Base-by-base conservation (phyloP, 2,113 vertebrate species). In the Rynchops niger region DNA sequence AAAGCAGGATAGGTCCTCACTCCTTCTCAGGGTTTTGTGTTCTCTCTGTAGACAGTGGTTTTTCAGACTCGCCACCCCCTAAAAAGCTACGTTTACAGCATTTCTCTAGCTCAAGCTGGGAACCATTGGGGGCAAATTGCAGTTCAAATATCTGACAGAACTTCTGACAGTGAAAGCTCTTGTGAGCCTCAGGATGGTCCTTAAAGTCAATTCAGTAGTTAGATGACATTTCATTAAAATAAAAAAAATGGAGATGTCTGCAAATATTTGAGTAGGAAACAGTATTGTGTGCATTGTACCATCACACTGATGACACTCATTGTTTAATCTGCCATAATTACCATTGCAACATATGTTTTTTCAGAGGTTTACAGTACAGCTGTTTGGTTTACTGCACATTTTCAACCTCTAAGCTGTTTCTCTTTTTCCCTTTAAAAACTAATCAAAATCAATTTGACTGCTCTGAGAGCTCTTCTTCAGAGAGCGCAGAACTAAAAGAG, bases 241-340 rank as follows among this genome's bases (percentile, higher is more conserved):
- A 81, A 92, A 96, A 93, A 94, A 45, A 45, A 45, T 36, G 14
- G 78, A 91, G 30, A 86, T 71, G 61, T 91, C 92, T 95, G 82
- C 94, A 97, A 96, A 97, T 97, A 97, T 96, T 97, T 97, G 90
- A 92, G 49, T 88, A 94, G 78, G 81, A 96, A 96, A 91, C 53
- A 81, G 78, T 70, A 42, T 36, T 92, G 56, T 78, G 73, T 94
- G 83, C 59, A 67, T 70, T 94, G 71, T 95, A 89, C 89, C 87
- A 84, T 95, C 89, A 71, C 65, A 82, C 40, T 79, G 84, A 82
- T 83, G 88, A 74, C 89, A 90, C 38, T 90, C 49, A 19, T 91
- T 92, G 61, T 95, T 95, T 93, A 96, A 86, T 91, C 53, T 91
- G 65, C 91, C 25, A 14, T 88, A 96, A 97, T 95, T 97, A 85